phyloP scores from a whole-genome alignment of 2,797 vertebrate species.

The Hydrophis major region DNA sequence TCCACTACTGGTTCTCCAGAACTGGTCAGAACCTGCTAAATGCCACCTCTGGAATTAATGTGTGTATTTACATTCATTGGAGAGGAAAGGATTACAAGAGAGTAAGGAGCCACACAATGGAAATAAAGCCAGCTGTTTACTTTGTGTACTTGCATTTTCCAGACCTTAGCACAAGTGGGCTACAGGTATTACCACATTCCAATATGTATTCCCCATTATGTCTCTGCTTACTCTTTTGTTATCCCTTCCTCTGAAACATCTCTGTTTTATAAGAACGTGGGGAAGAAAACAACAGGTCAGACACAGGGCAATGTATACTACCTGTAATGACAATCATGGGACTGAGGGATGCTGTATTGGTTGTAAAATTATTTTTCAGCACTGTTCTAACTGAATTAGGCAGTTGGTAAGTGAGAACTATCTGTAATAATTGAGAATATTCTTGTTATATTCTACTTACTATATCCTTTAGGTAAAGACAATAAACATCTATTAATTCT shows the following conservation, averaged over 20 bases:
- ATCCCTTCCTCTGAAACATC: neutral
- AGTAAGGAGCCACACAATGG: neutral
- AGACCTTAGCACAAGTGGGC: neutral
- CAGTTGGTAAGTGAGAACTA: neutral
- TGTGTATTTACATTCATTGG: neutral
- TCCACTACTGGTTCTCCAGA: too few species aligned
- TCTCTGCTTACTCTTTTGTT: neutral
- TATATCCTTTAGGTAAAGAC: slow-evolving; percentile 23
- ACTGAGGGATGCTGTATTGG: neutral
- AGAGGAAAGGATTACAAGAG: neutral
- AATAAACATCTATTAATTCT: slow-evolving; percentile 37
- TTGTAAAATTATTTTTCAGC: neutral
- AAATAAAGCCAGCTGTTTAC: neutral
- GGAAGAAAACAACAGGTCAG: neutral
- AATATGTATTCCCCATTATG: neutral
- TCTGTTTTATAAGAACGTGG: neutral
- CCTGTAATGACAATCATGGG: neutral
- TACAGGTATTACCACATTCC: neutral
- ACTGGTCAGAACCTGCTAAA: too few species aligned
- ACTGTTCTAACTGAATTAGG: neutral
- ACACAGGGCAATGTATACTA: neutral
- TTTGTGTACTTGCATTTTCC: neutral
- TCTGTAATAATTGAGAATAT: slow-evolving; percentile 38
- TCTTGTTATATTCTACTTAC: slow-evolving; percentile 46
- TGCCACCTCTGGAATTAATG: neutral